Base-by-base conservation (phyloP, 2,797 vertebrate genomes). In the Lindbergichthys nudifrons region DNA sequence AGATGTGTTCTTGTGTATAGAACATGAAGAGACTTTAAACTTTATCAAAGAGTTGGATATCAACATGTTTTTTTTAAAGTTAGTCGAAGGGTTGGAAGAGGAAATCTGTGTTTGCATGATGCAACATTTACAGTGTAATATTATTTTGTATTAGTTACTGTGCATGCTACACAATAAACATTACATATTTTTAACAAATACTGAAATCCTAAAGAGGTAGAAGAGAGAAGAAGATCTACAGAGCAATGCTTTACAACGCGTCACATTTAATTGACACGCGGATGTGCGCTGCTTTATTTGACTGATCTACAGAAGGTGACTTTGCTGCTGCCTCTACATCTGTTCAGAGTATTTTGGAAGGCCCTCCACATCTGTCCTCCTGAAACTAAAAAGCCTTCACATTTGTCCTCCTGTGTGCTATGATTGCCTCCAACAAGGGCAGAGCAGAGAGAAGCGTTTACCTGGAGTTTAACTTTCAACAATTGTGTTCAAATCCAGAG, bases 401-500 rank as follows among this genome's bases (percentile, higher is more conserved):
- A 30, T 74, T 56, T 67, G 45, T 78, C 62, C 41, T 52, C 39
- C 10, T 8, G 16, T 21, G 63, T 48, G 69, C 54, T 53, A 41
- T 23, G 41, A 60, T 8, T 65, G 47, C 45, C 30, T 10, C 8
- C 67, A 82, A 71, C 54, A 79, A 70, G 16, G 70, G 9, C 10
- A 65, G 21, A 69, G n/a, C n/a, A 16, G 65, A 72, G 23, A 51
- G 19, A 71, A 65, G 53, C 26, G 45, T 82, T 89, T 65, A 81
- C 82, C 80, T 66, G 53, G 10, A 65, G 62, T 77, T 26, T 14
- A 45, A 64, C 67, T 82, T 78, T 52, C 30, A 73, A 71, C 45
- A 73, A 65, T 18, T 5, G 61, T 77, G 85, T 73, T 89, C 73
- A 86, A 89, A 88, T 84, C 77, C 69, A 26, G 59, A 89, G 62